phyloP scores from a whole-genome alignment of 2,113 vertebrate species.

The Mohoua ochrocephala region DNA sequence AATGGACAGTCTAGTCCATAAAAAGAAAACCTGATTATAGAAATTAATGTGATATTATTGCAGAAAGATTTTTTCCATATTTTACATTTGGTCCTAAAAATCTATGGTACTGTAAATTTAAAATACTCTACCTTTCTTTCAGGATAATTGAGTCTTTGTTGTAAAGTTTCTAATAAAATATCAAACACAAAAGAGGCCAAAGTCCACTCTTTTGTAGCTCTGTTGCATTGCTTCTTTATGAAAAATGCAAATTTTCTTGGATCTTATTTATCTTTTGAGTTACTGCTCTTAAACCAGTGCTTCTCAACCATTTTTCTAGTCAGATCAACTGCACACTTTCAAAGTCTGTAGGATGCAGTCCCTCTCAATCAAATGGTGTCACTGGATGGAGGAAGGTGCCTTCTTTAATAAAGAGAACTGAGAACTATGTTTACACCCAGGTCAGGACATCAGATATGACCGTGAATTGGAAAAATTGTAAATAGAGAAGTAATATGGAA shows the following conservation, averaged over 20 bases:
- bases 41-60: neutral
- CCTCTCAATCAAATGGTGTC: neutral
- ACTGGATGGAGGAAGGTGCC: neutral
- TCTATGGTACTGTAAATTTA: neutral
- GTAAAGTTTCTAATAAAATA: neutral
- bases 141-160: neutral
- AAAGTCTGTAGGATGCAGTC: neutral
- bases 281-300: neutral
- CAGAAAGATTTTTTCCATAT: neutral
- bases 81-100: neutral
- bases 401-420: neutral
- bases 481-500: neutral
- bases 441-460: neutral
- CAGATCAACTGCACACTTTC: neutral
- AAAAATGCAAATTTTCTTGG: neutral
- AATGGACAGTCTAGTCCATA: neutral
- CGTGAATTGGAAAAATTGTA: neutral
- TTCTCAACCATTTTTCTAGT: neutral
- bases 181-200: neutral
- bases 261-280: neutral
- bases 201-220: neutral
- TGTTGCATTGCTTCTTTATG: neutral
- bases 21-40: neutral
- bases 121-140: neutral
- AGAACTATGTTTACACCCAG: neutral